Conservation (phyloP, 1,140 invertebrate species). For the Ostrea edulis region DNA sequence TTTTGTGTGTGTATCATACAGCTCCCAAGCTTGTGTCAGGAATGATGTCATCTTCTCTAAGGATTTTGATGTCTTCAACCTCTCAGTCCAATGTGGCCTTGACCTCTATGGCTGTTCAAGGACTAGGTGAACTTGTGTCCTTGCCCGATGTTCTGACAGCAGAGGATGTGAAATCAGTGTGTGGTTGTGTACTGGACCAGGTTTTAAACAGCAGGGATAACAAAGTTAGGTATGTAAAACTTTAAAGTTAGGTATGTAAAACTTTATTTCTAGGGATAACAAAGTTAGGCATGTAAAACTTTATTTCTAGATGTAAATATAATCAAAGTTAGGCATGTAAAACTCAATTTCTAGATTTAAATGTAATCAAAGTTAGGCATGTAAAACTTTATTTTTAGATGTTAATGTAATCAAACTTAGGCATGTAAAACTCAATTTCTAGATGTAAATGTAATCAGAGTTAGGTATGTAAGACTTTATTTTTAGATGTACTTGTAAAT, state of each 20-base stretch:
- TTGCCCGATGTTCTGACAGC: slow-evolving; percentile 6
- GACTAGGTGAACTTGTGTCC: slow-evolving; percentile 34
- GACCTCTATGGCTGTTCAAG: neutral
- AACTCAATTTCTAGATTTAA: too few species aligned
- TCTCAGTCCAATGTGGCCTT: slow-evolving; percentile 7
- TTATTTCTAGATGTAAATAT: too few species aligned
- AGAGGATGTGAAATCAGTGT: neutral
- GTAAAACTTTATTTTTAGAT: too few species aligned
- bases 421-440: too few species aligned
- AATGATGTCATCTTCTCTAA: neutral
- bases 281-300: too few species aligned
- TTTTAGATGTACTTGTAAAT: neutral
- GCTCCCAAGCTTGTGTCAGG: neutral
- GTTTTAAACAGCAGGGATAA: slow-evolving; percentile 43
- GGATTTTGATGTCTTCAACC: neutral
- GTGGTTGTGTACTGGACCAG: slow-evolving; percentile 18
- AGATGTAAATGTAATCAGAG: too few species aligned
- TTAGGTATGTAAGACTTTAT: too few species aligned
- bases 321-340: too few species aligned
- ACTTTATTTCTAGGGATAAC: too few species aligned
- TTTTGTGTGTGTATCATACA: neutral
- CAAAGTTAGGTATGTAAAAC: slow-evolving; percentile 26
- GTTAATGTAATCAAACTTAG: too few species aligned
- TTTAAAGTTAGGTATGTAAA: too few species aligned
- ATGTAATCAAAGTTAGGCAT: too few species aligned